These are phyloP conservation scores for Pristiophorus japonicus DNA, from an alignment of 2,113 vertebrate species.

Conservation along the genomic window DNA sequence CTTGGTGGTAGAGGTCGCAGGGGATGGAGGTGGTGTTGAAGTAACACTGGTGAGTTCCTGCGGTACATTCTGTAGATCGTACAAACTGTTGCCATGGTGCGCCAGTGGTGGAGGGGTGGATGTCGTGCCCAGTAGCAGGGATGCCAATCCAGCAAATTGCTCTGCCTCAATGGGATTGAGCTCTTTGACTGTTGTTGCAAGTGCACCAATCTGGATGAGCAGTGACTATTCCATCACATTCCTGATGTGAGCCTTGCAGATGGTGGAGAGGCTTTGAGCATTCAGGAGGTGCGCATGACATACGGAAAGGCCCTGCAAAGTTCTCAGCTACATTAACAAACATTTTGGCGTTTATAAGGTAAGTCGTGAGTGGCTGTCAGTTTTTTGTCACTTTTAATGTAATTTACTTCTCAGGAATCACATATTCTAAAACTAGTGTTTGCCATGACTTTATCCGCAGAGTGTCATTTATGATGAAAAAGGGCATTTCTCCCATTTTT, in stretches of 20 bases:
- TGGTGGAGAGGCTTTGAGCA: background rate
- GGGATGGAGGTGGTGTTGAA: no score
- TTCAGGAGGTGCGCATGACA: background rate
- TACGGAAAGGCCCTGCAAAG: background rate
- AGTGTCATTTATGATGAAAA: background rate
- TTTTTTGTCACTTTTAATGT: background rate
- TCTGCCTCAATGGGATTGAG: background rate
- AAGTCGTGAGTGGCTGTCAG: background rate
- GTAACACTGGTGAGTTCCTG: no score
- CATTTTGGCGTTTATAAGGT: background rate
- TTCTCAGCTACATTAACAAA: background rate
- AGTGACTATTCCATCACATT: background rate
- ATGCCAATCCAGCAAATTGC: background rate
- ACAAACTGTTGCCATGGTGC: no score
- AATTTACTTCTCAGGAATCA: background rate
- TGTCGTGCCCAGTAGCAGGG: background rate
- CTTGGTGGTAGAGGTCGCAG: no score
- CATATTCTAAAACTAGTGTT: background rate
- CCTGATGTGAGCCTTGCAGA: background rate
- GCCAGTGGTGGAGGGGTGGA: background rate
- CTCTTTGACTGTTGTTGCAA: background rate
- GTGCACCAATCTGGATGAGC: background rate
- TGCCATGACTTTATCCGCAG: background rate
- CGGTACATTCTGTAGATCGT: no score
- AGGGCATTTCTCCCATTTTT: background rate